Evolutionary conservation across 2,113 vertebrate genomes (phyloP).

Genomic region (Carassius gibelio): DNA sequence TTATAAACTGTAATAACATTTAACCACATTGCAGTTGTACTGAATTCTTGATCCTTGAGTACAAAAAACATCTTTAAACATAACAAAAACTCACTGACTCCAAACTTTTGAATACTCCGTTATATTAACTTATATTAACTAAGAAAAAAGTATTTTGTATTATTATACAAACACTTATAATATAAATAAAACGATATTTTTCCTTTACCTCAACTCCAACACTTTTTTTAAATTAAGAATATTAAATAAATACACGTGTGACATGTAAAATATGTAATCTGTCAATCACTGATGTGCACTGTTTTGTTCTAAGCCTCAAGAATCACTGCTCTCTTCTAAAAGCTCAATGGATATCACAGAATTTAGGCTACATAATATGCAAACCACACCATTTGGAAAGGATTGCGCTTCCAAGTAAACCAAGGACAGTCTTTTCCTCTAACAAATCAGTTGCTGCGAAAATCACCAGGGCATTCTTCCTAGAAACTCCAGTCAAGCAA

Average conservation of each 20-base stretch:
- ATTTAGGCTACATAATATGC: not conserved
- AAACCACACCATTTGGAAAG: not conserved
- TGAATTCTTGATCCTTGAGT: too few species aligned
- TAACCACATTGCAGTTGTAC: too few species aligned
- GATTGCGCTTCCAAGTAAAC: not conserved
- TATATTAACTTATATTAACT: too few species aligned
- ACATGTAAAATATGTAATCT: not conserved
- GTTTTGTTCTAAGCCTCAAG: not conserved
- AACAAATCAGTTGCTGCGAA: slow-evolving; percentile 9
- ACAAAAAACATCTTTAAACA: too few species aligned
- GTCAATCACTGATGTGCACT: not conserved
- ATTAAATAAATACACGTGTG: not conserved
- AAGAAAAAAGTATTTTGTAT: too few species aligned
- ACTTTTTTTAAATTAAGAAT: too few species aligned
- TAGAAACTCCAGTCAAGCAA: slow-evolving; percentile 18
- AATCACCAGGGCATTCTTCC: not conserved
- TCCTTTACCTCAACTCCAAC: too few species aligned
- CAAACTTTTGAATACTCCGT: too few species aligned
- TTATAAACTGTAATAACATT: too few species aligned
- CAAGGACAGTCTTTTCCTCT: not conserved
- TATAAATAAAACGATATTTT: too few species aligned
- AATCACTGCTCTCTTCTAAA: not conserved
- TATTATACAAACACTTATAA: too few species aligned
- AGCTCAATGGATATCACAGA: not conserved
- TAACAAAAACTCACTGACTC: too few species aligned